phyloP scores from a whole-genome alignment of 2,113 vertebrate species.

The Eolophus roseicapilla region DNA sequence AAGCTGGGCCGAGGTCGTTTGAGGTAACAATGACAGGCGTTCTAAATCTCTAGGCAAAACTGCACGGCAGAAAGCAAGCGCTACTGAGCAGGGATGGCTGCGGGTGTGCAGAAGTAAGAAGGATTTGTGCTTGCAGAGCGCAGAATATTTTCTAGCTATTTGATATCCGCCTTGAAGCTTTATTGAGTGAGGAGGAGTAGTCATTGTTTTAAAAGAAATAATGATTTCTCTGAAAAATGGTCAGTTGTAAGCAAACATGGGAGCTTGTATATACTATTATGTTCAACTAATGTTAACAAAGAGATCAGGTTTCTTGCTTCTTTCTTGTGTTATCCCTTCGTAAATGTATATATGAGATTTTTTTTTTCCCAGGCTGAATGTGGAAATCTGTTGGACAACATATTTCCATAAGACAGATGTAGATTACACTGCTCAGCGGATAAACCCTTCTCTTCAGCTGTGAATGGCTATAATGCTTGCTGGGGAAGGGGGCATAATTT shows the following conservation, averaged over 20 bases:
- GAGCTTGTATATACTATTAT: background rate
- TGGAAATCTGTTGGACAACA: background rate
- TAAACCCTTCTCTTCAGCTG: background rate
- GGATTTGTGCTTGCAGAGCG: background rate
- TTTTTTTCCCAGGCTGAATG: background rate
- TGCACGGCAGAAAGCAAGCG: background rate
- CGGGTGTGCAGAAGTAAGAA: background rate
- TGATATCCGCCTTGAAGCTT: background rate
- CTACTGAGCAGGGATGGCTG: background rate
- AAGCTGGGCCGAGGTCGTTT: conserved; percentile 14
- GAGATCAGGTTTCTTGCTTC: background rate
- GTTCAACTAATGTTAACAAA: background rate
- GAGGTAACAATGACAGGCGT: conserved; percentile 3
- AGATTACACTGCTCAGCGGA: background rate
- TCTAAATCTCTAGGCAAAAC: conserved; percentile 35
- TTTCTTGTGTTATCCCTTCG: background rate
- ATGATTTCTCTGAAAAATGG: background rate
- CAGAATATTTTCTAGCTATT: background rate
- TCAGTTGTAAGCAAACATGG: background rate
- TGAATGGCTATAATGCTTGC: background rate
- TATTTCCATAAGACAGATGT: background rate
- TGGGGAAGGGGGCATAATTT: background rate
- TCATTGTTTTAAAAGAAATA: background rate
- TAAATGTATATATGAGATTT: background rate
- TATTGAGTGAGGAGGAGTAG: background rate